These are phyloP conservation scores for Fundulus diaphanus DNA, from an alignment of 2,797 vertebrate genomes.

Conservation along the genomic window DNA sequence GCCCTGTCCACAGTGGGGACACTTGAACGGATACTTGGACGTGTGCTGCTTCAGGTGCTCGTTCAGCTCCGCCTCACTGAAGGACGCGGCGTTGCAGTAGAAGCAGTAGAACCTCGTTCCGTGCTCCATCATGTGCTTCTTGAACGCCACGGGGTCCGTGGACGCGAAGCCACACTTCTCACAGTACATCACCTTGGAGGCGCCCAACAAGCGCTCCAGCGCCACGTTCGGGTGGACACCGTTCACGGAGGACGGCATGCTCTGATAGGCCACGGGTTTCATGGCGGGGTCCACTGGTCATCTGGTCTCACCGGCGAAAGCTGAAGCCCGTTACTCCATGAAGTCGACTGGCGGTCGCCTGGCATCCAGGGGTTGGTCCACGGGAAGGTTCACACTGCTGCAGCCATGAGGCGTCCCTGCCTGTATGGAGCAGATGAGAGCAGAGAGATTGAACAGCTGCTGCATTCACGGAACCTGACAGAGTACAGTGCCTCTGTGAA, in stretches of 20 bases:
- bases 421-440: constrained; percentile 25
- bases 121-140: constrained; percentile 87
- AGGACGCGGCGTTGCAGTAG: constrained; percentile 88
- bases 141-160: constrained; percentile 82
- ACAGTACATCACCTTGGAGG: constrained; percentile 79
- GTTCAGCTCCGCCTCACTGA: constrained; percentile 90
- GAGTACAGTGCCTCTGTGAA: constrained; percentile 4
- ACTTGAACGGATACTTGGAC: constrained; percentile 87
- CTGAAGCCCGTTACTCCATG: constrained; percentile 5
- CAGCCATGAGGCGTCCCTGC: background rate
- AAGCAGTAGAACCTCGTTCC: constrained; percentile 90
- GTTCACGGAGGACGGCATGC: constrained; percentile 44
- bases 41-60: constrained; percentile 90
- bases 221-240: constrained; percentile 32
- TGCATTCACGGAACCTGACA: constrained; percentile 1
- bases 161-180: constrained; percentile 91
- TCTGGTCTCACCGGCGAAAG: constrained; percentile 30
- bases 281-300: constrained; percentile 54
- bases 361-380: background rate
- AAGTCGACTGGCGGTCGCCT: constrained; percentile 34
- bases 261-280: constrained; percentile 71
- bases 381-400: background rate
- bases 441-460: background rate
- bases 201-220: constrained; percentile 41
- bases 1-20: constrained; percentile 91